phyloP scores from a whole-genome alignment of 2,797 vertebrate species.

The Eptatretus atami region DNA sequence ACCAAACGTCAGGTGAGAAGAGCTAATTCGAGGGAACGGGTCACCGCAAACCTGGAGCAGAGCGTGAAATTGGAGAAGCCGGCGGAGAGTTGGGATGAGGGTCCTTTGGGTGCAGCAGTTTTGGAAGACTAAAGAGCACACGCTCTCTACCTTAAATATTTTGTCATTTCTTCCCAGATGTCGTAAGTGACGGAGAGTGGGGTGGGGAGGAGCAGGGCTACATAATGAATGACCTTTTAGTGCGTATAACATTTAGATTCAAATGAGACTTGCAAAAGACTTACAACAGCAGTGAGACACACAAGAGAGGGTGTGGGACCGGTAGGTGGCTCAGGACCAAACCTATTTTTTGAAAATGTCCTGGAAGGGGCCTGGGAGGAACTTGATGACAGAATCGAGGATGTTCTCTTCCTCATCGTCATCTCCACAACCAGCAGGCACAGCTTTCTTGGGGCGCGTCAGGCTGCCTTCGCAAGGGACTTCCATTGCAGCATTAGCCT shows the following conservation, averaged over 20 bases:
- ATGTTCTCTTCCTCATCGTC: conserved; percentile 93
- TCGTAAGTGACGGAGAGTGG: conserved; percentile 10
- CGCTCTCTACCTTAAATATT: no score
- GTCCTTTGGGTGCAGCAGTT: no score
- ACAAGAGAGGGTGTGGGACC: conserved; percentile 8
- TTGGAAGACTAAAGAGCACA: no score
- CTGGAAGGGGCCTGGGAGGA: conserved; percentile 73
- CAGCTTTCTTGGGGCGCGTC: conserved; percentile 82
- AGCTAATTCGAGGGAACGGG: no score
- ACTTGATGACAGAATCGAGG: conserved; percentile 93
- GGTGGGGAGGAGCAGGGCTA: conserved; percentile 12
- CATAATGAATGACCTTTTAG: conserved; percentile 16
- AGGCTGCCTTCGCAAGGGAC: conserved; percentile 83
- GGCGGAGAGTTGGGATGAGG: no score
- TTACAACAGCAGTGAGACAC: conserved; percentile 14
- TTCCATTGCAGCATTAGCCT: conserved; percentile 87
- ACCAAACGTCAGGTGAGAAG: no score
- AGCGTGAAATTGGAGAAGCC: no score
- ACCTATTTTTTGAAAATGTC: conserved; percentile 98
- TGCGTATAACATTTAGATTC: conserved; percentile 15
- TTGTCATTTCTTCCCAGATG: not conserved
- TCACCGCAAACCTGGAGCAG: no score
- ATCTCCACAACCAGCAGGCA: conserved; percentile 63
- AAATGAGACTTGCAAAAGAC: conserved; percentile 13
- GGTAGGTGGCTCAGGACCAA: not conserved